Evolutionary conservation across 2,888 invertebrate species (phyloP), one percentile per base, ranked within the genome.

Genomic region (Nasonia oneida): DNA sequence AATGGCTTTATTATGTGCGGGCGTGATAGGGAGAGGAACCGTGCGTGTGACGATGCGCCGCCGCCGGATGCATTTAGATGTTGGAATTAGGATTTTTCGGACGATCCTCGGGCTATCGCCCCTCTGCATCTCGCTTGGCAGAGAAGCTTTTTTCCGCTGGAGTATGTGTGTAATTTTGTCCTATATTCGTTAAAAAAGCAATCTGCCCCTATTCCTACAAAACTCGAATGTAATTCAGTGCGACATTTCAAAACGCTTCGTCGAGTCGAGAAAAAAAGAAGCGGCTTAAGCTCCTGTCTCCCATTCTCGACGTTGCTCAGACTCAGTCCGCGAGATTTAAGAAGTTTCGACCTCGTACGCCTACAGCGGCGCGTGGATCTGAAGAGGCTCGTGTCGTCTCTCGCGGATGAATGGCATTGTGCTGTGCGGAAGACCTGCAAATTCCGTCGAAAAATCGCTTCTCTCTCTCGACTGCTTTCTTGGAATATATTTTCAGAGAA

Each of bases 31-130:
- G 71, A 39, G 71, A 42, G 29, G 29, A n/a, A n/a, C 37, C n/a
- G 89, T 90, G 89, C 90, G 90, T 90, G 89, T 89, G 89, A 81
- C 87, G 81, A 84, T 81, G 84, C 86, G 8, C 42, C 3, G 1
- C 73, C 23, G 86, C 88, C 88, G 89, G 89, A 90, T 91, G 91
- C 91, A 92, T 92, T 92, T 91, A 91, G 89, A 91, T 90, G 89
- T 89, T 76, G 82, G 86, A 90, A 91, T 91, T 91, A 91, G 89
- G 89, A 90, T 90, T 90, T 91, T 90, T 91, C 88, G 42, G 1
- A 12, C 18, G 37, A 3, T 12, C 2, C 5, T 37, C n/a, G 70
- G 53, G 2, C 15, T 42, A 78, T 47, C 47, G 3, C 42, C 42
- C 12, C 29, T 18, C 15, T 73, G 42, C 74, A 61, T 61, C 18